These are phyloP conservation scores for Conomelus anceps DNA, from an alignment of 2,888 invertebrate genomes.

Conservation along the genomic window DNA sequence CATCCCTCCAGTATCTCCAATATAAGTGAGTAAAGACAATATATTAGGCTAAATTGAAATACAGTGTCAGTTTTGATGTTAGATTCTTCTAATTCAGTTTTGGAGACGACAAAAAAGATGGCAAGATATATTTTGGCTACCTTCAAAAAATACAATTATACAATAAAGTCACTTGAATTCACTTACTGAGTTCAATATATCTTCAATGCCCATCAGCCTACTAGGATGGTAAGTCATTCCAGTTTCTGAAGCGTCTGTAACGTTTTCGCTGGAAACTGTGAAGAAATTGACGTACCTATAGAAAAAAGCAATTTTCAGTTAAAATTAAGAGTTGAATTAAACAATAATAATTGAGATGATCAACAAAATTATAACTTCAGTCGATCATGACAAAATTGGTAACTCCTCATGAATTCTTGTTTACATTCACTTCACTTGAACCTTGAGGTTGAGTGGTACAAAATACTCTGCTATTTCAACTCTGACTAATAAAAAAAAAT, in stretches of 20 bases:
- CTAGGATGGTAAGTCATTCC: constrained; percentile 63
- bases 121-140: not conserved
- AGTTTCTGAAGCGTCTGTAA: constrained; percentile 56
- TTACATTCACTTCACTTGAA: too few species aligned
- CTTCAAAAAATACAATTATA: not conserved
- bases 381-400: too few species aligned
- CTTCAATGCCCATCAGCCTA: constrained; percentile 65
- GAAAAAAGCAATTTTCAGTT: not conserved
- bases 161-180: not conserved
- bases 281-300: constrained; percentile 55
- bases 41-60: too few species aligned
- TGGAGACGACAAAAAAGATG: constrained; percentile 2
- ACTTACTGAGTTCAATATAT: constrained; percentile 67
- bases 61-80: too few species aligned
- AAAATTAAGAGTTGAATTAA: not conserved
- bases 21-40: too few species aligned
- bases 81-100: too few species aligned
- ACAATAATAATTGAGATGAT: not conserved
- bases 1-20: too few species aligned
- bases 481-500: too few species aligned
- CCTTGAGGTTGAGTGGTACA: too few species aligned
- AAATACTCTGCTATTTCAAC: too few species aligned
- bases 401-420: too few species aligned
- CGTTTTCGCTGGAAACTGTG: constrained; percentile 59
- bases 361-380: not conserved